Base-by-base conservation (phyloP, 2,113 vertebrate species). In the Anguilla rostrata region DNA sequence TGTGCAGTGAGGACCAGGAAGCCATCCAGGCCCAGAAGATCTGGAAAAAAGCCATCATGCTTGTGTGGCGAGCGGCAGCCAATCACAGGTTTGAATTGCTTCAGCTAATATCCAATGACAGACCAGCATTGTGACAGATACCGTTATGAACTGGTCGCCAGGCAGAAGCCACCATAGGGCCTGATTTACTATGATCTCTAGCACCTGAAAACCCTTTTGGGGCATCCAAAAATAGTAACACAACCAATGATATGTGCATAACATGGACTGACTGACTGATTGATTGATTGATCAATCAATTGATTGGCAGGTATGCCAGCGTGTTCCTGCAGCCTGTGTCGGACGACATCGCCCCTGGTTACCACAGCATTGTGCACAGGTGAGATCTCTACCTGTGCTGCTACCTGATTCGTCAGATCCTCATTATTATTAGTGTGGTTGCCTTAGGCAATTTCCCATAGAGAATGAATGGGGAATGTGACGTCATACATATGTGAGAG, bases 21-120 rank as follows among this genome's bases (percentile, higher is more conserved):
- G 98, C 99, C 0, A 97, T 99, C 88, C 98, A 99, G 93, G 99
- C 99, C 46, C 99, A 99, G 92, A 99, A 99, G 94, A 99, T 99
- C 91, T 99, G 99, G 99, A 99, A 99, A 94, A 99, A 99, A 93
- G 97, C 99, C 84, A 99, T 99, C 84, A 99, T 99, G 99, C 93
- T 99, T 88, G 99, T 99, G 89, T 99, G 99, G 99, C 97, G 99
- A 94, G 99, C 99, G 60, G 99, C 99, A 87, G 98, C 99, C 90
- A 99, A 99, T 95, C 98, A 99, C 95, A 98, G 98, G 98, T 98
- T 87, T 93, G 92, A 14, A 34, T 34, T 80, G 39, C 81, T 57
- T 66, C 3, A 81, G 18, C 84, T 34, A 14, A 40, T 1, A 39
- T 16, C 15, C 40, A 26, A 40, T 57, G 46, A 53, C 4, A 4